Evolutionary conservation across 2,888 invertebrate species (phyloP).

Genomic region (Minunthozetes semirufus): DNA sequence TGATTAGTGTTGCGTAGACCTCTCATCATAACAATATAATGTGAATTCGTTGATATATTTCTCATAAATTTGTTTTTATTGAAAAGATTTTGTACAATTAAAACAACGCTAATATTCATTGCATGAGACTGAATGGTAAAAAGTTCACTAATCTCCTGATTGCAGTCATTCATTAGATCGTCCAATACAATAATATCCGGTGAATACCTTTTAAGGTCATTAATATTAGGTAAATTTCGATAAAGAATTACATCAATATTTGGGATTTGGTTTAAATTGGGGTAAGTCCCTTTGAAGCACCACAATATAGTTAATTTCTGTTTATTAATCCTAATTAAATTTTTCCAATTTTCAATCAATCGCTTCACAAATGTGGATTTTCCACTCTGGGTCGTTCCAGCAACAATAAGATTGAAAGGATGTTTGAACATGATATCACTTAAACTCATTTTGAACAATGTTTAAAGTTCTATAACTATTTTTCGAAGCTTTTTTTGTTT

Average conservation of each 20-base stretch:
- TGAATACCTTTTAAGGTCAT: neutral
- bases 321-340: neutral
- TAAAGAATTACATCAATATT: no score
- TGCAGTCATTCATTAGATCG: constrained; percentile 33
- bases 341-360: neutral
- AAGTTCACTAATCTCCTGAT: constrained; percentile 10
- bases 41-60: constrained; percentile 30
- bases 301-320: neutral
- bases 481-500: no score
- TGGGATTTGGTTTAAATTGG: no score
- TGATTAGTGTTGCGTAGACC: constrained; percentile 14
- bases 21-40: constrained; percentile 24
- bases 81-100: constrained; percentile 35
- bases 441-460: no score
- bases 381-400: neutral
- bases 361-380: neutral
- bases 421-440: no score
- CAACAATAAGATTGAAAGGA: neutral
- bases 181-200: constrained; percentile 17
- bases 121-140: constrained; percentile 37
- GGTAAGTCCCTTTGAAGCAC: no score
- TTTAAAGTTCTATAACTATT: no score
- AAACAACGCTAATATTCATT: constrained; percentile 34
- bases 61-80: constrained; percentile 33
- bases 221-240: neutral